Evolutionary conservation across 2,113 vertebrate species (phyloP), one percentile per base, ranked within the genome.

Genomic region (Blennius ocellaris): DNA sequence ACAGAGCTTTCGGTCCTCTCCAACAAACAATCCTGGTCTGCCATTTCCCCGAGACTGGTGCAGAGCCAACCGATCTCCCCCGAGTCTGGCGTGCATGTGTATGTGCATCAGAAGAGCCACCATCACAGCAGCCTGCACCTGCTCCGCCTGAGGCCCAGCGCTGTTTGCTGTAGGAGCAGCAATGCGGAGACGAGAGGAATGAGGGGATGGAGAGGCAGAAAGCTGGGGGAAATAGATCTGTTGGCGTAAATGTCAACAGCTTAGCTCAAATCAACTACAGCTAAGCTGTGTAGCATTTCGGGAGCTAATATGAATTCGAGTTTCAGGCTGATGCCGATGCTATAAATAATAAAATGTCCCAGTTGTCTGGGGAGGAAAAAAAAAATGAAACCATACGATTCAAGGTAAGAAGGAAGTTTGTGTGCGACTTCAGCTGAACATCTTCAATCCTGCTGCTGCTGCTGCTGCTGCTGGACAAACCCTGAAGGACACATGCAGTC

Each of bases 91-190:
- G 44, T 63, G 69, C 53, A 38, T 53, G 69, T 62, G 69, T 57
- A 56, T 40, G 69, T 12, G 57, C 12, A 16, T 68, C 64, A 68
- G 49, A 69, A 56, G 78, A 82, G 70, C 76, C 80, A 72, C 83
- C 81, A 75, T 87, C 81, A 50, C 73, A 83, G 78, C 80, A 81
- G 86, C 83, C 78, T 81, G 76, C 86, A 89, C 85, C 88, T 92
- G 88, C 81, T 76, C 76, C 54, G 86, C 84, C 89, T 60, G 50
- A 58, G 84, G 87, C 76, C 54, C 43, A 15, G 12, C 57, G 78
- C 76, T 67, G 76, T 61, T 69, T 49, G 81, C 83, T 61, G 2
- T 30, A 30, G 38, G 44, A 76, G 55, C 56, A 73, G 85, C 73
- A 7, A 73, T 66, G 68, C 74, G 69, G 65, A 71, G 76, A 67